These are phyloP conservation scores for Odocoileus virginianus DNA, from an alignment of 2,113 vertebrate genomes.

Conservation along the genomic window DNA sequence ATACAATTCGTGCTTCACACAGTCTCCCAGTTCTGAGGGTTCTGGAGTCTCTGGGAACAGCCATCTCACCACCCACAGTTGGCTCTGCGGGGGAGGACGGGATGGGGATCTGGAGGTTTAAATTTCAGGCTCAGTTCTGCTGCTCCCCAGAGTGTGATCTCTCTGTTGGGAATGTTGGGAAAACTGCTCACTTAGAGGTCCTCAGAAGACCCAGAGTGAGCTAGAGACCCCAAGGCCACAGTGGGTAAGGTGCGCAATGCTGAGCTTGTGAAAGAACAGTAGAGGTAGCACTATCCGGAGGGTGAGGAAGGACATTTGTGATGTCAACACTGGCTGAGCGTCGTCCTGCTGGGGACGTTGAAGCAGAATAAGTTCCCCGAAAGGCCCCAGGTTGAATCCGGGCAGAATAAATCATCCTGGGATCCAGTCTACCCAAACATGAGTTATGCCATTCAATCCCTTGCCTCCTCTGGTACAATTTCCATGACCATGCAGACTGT, in stretches of 20 bases:
- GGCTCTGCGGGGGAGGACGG: rapidly evolving
- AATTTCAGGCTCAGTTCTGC: background rate
- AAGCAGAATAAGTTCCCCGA: rapidly evolving
- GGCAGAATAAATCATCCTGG: background rate
- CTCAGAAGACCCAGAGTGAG: background rate
- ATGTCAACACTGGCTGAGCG: background rate
- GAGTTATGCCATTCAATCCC: background rate
- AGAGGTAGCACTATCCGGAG: rapidly evolving
- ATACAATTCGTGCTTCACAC: background rate
- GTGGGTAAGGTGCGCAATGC: background rate
- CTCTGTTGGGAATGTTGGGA: too few species aligned
- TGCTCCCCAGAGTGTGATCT: background rate
- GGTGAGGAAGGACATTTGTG: background rate
- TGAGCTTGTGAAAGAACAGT: background rate
- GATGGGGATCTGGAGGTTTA: background rate
- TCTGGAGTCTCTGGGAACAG: background rate
- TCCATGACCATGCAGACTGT: background rate
- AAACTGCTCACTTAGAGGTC: background rate
- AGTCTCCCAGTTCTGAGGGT: background rate
- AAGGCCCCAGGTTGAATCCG: too few species aligned
- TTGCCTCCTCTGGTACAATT: background rate
- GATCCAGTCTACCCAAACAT: background rate
- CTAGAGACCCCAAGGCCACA: background rate
- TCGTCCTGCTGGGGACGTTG: background rate
- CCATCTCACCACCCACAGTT: background rate